These are phyloP conservation scores for Orius insidiosus DNA, from an alignment of 1,140 invertebrate genomes.

Conservation along the genomic window DNA sequence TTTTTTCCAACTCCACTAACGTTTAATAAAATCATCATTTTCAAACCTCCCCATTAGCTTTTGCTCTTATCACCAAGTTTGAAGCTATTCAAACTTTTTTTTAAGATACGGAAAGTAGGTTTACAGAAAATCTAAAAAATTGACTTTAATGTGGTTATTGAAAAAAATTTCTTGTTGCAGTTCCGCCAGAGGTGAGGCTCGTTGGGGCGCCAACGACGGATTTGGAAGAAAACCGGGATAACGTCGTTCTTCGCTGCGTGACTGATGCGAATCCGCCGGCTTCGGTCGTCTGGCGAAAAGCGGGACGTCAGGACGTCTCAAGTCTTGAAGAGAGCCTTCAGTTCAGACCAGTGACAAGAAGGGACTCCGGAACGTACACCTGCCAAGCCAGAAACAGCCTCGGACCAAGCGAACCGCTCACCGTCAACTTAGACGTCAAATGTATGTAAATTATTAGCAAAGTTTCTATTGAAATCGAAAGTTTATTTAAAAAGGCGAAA, in stretches of 20 bases:
- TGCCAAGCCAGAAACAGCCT: slow-evolving; percentile 68
- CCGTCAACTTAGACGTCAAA: slow-evolving; percentile 69
- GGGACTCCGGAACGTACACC: slow-evolving; percentile 55
- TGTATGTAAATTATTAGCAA: slow-evolving; percentile 42
- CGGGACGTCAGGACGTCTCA: slow-evolving; percentile 34
- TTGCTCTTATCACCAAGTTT: too few relatives aligned
- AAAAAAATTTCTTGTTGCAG: slow-evolving; percentile 12
- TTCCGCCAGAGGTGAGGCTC: slow-evolving; percentile 14
- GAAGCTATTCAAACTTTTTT: too few relatives aligned
- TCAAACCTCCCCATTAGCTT: too few relatives aligned
- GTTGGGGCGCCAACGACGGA: slow-evolving; percentile 38
- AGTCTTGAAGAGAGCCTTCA: slow-evolving; percentile 66
- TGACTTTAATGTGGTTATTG: too few relatives aligned
- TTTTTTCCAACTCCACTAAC: too few relatives aligned
- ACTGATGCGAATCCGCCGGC: slow-evolving; percentile 75
- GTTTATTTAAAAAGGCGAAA: too few relatives aligned
- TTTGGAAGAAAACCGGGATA: slow-evolving; percentile 67
- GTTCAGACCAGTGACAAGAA: slow-evolving; percentile 44
- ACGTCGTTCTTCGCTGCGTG: slow-evolving; percentile 54
- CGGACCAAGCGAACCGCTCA: slow-evolving; percentile 58
- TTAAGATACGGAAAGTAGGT: too few relatives aligned
- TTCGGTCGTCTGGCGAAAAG: slow-evolving; percentile 52
- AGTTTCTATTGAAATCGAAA: too few relatives aligned
- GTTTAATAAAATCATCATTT: too few relatives aligned
- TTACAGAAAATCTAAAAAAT: too few relatives aligned